Evolutionary conservation across 2,113 vertebrate genomes (phyloP).

Genomic region (Actinemys pallida): DNA sequence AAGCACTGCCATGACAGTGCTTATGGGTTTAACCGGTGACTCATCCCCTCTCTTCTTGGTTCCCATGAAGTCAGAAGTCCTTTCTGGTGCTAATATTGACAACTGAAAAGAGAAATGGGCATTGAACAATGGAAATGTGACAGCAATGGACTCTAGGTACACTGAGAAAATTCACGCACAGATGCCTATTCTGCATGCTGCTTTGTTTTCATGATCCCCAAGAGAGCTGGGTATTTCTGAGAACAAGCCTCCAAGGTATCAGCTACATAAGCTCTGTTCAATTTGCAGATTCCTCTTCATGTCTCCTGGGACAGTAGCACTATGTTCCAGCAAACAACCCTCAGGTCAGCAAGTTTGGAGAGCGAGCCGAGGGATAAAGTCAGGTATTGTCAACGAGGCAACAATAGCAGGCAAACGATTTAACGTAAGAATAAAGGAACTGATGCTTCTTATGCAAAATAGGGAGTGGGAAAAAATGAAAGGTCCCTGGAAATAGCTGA

Average conservation of each 20-base stretch:
- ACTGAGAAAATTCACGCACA: conserved; percentile 73
- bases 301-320: conserved; percentile 32
- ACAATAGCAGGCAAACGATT: conserved; percentile 7
- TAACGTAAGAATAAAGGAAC: neutral
- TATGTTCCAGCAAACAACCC: conserved; percentile 28
- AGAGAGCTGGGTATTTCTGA: conserved; percentile 48
- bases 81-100: conserved; percentile 64
- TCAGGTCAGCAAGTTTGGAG: conserved; percentile 18
- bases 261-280: conserved; percentile 33
- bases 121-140: conserved; percentile 46
- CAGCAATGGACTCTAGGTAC: conserved; percentile 40
- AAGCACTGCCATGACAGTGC: neutral
- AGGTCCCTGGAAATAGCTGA: neutral
- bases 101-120: conserved; percentile 55
- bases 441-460: neutral
- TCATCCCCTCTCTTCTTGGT: conserved; percentile 32
- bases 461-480: neutral
- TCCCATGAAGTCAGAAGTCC: conserved; percentile 63
- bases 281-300: conserved; percentile 21
- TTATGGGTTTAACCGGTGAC: conserved; percentile 41
- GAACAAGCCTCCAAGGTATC: conserved; percentile 44
- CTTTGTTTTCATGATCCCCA: conserved; percentile 58
- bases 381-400: neutral
- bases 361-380: conserved; percentile 23
- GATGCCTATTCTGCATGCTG: conserved; percentile 33